These are phyloP conservation scores for Lycodopsis pacificus DNA, from an alignment of 2,797 vertebrate genomes.

Conservation along the genomic window DNA sequence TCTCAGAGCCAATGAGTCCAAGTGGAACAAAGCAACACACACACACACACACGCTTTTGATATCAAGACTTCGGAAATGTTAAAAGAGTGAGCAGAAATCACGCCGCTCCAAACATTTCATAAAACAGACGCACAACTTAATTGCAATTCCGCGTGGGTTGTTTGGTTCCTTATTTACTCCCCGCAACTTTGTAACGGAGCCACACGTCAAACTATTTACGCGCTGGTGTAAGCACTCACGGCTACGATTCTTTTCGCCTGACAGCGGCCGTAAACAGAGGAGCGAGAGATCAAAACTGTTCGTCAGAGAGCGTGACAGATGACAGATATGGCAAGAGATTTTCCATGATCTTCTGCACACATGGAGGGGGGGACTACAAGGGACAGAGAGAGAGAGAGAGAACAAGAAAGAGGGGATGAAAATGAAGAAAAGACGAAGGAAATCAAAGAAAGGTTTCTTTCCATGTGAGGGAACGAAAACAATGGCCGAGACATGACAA, in stretches of 20 bases:
- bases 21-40: slow-evolving; percentile 54
- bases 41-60: slow-evolving; percentile 58
- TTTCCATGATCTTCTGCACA: slow-evolving; percentile 78
- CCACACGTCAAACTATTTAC: slow-evolving; percentile 89
- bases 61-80: slow-evolving; percentile 66
- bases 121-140: slow-evolving; percentile 78
- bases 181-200: slow-evolving; percentile 82
- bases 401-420: slow-evolving; percentile 15
- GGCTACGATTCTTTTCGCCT: slow-evolving; percentile 81
- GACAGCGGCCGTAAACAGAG: slow-evolving; percentile 84
- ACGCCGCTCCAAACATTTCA: slow-evolving; percentile 77
- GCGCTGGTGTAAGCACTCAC: slow-evolving; percentile 85
- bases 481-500: slow-evolving; percentile 20
- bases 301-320: slow-evolving; percentile 83
- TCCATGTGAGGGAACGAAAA: slow-evolving; percentile 39
- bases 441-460: slow-evolving; percentile 60
- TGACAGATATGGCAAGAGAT: slow-evolving; percentile 83
- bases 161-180: slow-evolving; percentile 85
- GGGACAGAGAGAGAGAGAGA: slow-evolving; percentile 25
- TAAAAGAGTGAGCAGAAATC: slow-evolving; percentile 69
- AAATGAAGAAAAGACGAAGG: slow-evolving; percentile 22
- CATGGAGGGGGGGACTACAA: slow-evolving; percentile 37
- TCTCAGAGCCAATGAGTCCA: slow-evolving; percentile 40
- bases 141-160: slow-evolving; percentile 73
- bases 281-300: slow-evolving; percentile 82